Base-by-base conservation (phyloP, 2,113 vertebrate species). In the Siniperca chuatsi region DNA sequence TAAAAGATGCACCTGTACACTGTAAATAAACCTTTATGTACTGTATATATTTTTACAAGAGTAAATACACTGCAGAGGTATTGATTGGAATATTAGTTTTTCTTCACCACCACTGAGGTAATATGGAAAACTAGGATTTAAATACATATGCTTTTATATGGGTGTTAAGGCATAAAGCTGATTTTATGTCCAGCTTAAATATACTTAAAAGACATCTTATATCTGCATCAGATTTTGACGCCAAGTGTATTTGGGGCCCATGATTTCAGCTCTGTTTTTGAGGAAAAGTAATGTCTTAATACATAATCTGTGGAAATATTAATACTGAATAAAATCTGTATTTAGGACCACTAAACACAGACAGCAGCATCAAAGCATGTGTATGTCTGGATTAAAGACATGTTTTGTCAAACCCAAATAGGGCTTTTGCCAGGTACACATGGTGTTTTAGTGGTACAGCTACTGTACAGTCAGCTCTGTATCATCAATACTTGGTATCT, bases 311-410 rank as follows among this genome's bases (percentile, higher is more conserved):
- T 62, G 75, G 4, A 83, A 58, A 85, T 78, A 74, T 80, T 88
- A 95, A 95, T 88, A 94, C 93, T 95, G 86, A 92, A 67, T 58
- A 70, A 71, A 85, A 91, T 78, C 78, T 92, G 87, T 57, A 57
- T 69, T 89, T 57, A 81, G 62, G 62, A 71, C 29, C 18, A 48
- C 55, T 86, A 79, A 91, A 81, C 68, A 85, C 64, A 88, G 64
- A 72, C 60, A 90, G 89, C 91, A 92, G 85, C 89, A 89, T 87
- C 54, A 77, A 78, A 83, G 58, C 20, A 78, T 78, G 73, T 86
- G 69, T 29, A 50, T 15, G 58, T 60, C 74, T 81, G 73, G 75
- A 61, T 79, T 75, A 54, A 75, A 84, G 58, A 78, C 9, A 29
- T n/a, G 40, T 73, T 75, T 58, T 20, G 81, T 85, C 37, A 50